A percentile compares a stretch with the other conserved stretches of the same genome.
These are phyloP conservation scores for Hydrotaea diabolus DNA, from an alignment of 2,888 invertebrate species.

Conservation along the genomic window DNA sequence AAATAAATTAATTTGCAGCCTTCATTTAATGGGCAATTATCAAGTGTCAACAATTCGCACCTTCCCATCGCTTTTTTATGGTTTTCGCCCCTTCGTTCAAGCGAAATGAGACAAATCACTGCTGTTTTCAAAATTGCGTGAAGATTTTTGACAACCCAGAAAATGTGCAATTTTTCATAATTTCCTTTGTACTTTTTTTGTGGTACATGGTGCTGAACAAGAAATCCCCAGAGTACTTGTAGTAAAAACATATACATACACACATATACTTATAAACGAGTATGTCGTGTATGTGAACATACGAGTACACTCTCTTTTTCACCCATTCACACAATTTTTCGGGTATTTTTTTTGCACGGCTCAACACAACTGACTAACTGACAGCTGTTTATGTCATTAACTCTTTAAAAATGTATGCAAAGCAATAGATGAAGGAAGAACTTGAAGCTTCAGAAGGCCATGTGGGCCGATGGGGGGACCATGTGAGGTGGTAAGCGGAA, in stretches of 20 bases:
- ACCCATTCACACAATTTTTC: slow-evolving; percentile 3
- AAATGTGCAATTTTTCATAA: slow-evolving; percentile 59
- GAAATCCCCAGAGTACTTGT: slow-evolving; percentile 50
- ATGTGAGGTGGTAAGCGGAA: slow-evolving; percentile 8
- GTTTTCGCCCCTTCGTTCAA: neutral
- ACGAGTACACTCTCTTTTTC: neutral
- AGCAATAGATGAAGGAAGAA: neutral
- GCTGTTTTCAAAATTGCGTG: slow-evolving; percentile 52
- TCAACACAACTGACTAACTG: slow-evolving; percentile 43
- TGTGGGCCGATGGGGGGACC: neutral
- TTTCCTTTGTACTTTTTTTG: slow-evolving; percentile 19
- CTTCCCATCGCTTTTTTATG: neutral
- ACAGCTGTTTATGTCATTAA: slow-evolving; percentile 66
- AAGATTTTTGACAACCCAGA: slow-evolving; percentile 56
- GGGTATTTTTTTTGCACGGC: slow-evolving; percentile 35
- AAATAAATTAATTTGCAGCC: neutral
- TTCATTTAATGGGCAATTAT: neutral
- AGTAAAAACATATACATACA: neutral
- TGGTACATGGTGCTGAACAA: neutral
- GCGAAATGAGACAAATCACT: slow-evolving; percentile 53
- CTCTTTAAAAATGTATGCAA: slow-evolving; percentile 2
- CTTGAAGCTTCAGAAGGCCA: neutral
- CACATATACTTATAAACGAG: slow-evolving; percentile 1
- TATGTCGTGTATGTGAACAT: slow-evolving; percentile 34
- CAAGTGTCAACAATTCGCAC: slow-evolving; percentile 13